A percentile compares a stretch with the other conserved stretches of the same genome.
Conservation (phyloP, 2,113 vertebrate species). For the Microtus oregoni region DNA sequence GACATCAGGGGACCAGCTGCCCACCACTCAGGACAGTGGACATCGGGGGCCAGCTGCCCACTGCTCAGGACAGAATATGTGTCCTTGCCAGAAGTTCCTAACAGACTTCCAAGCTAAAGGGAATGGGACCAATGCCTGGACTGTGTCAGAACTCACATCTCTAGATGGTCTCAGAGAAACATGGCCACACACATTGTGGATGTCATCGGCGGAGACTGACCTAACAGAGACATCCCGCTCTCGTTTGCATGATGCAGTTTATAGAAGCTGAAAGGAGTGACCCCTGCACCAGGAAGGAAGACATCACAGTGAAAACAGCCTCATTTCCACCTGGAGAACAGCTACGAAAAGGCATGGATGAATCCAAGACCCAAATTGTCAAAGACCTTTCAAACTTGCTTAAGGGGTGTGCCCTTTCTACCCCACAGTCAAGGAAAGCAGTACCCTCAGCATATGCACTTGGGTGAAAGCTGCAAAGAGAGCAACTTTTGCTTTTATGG, state of each 20-base stretch:
- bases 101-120: fast-evolving
- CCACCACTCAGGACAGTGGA: too few relatives aligned
- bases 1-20: fast-evolving
- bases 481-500: background rate
- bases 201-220: background rate
- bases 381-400: background rate
- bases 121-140: fast-evolving
- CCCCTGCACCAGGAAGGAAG: background rate
- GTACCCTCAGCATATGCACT: fast-evolving
- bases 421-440: background rate
- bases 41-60: background rate
- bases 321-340: background rate
- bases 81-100: background rate
- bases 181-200: background rate
- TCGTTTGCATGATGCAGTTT: background rate
- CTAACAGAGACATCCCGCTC: background rate
- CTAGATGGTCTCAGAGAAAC: background rate
- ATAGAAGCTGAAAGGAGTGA: background rate
- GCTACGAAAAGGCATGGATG: background rate
- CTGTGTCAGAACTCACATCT: background rate
- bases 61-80: background rate
- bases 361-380: too few relatives aligned
- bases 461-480: background rate
- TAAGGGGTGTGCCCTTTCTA: background rate
- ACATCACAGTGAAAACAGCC: fast-evolving